These are phyloP conservation scores for Eristalis tenax DNA, from an alignment of 2,888 invertebrate genomes.

Conservation along the genomic window DNA sequence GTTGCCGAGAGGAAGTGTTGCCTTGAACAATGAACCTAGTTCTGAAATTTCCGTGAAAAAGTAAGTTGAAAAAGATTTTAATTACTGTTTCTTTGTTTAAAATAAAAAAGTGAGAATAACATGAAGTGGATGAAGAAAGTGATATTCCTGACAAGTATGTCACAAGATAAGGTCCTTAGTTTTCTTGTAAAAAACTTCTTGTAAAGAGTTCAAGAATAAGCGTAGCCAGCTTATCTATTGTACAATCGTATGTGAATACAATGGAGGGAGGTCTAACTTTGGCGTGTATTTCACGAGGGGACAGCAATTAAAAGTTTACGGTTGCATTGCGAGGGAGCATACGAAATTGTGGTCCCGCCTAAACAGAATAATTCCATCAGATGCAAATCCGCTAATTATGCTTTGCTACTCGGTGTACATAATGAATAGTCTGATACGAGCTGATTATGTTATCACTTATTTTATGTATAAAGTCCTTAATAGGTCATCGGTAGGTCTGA, in stretches of 20 bases:
- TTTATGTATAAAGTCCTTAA: too few species aligned
- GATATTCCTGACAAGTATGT: conserved; percentile 22
- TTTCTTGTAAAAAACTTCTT: neutral
- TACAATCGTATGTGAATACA: neutral
- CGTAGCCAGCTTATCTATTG: conserved; percentile 22
- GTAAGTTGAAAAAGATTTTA: conserved; percentile 35
- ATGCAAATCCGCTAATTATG: too few species aligned
- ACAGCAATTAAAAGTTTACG: conserved; percentile 29
- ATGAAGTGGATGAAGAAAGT: conserved; percentile 10
- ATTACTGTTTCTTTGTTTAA: conserved; percentile 54
- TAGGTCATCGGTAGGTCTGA: too few species aligned
- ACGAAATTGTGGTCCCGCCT: neutral
- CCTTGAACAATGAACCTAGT: conserved; percentile 31
- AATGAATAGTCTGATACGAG: too few species aligned
- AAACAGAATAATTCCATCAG: neutral
- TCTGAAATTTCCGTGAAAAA: conserved; percentile 21
- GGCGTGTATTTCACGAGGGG: neutral
- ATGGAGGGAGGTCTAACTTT: neutral
- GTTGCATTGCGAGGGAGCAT: neutral
- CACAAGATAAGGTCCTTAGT: neutral
- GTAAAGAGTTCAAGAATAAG: conserved; percentile 32
- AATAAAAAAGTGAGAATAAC: conserved; percentile 3
- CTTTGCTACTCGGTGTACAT: too few species aligned
- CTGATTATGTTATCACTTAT: too few species aligned
- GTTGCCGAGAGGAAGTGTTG: conserved; percentile 16